Percentiles rank a stretch among this genome's conserved stretches.
Evolutionary conservation across 1,140 invertebrate genomes (phyloP).

Genomic region (Camponotus vicinus): DNA sequence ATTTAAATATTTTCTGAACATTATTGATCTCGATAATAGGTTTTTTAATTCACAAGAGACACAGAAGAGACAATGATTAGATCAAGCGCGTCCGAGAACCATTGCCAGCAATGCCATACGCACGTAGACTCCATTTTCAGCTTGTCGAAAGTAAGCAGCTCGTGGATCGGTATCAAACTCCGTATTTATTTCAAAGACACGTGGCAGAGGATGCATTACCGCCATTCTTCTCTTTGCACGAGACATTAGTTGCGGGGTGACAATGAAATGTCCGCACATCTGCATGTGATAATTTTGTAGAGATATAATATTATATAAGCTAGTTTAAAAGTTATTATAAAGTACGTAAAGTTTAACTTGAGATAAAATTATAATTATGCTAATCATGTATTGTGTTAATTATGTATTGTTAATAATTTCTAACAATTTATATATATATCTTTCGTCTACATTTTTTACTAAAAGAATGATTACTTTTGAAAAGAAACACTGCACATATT

Average conservation of each 20-base stretch:
- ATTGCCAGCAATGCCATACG: conserved; percentile 98
- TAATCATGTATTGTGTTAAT: too few species aligned
- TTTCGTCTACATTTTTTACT: background rate
- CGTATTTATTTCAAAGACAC: conserved; percentile 97
- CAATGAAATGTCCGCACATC: conserved; percentile 94
- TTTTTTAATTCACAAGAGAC: background rate
- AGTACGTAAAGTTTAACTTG: too few species aligned
- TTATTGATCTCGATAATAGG: background rate
- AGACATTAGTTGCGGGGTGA: conserved; percentile 98
- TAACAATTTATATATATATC: too few species aligned
- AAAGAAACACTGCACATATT: background rate
- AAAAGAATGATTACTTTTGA: background rate
- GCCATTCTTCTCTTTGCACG: conserved; percentile 97
- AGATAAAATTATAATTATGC: too few species aligned
- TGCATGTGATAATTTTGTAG: conserved; percentile 77
- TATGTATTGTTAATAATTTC: too few species aligned
- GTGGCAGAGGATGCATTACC: conserved; percentile 98
- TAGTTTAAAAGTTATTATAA: background rate
- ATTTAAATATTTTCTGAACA: background rate
- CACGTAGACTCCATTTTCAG: conserved; percentile 99
- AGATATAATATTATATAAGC: background rate
- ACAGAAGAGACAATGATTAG: background rate
- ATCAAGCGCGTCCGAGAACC: conserved; percentile 90
- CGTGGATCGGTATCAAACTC: conserved; percentile 98
- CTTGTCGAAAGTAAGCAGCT: conserved; percentile 99